phyloP scores from a whole-genome alignment of 2,113 vertebrate species.

The Myodes glareolus region DNA sequence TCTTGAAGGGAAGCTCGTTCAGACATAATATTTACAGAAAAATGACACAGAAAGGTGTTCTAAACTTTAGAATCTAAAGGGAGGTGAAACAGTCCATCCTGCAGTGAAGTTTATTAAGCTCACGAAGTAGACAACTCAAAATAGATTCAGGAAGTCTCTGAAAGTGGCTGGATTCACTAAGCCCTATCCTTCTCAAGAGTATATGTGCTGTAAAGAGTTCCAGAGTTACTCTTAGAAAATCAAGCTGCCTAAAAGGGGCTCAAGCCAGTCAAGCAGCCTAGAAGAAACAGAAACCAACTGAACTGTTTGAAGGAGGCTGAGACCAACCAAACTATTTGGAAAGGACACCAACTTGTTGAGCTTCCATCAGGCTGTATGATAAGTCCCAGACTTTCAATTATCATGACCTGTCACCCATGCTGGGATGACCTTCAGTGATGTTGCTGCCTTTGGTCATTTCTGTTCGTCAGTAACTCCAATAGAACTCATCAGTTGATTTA shows the following conservation, averaged over 20 bases:
- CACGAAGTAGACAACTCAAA: neutral
- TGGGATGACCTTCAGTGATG: neutral
- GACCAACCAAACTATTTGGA: neutral
- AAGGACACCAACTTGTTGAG: neutral
- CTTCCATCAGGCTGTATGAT: neutral
- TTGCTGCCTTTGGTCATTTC: neutral
- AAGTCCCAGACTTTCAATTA: neutral
- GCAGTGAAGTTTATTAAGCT: neutral
- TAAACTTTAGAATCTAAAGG: neutral
- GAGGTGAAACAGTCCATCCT: neutral
- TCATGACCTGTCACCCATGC: neutral
- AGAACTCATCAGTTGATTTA: neutral
- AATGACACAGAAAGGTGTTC: neutral
- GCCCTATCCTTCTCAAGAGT: neutral
- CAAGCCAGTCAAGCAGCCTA: neutral
- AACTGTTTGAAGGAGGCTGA: neutral
- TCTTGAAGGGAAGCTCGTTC: neutral
- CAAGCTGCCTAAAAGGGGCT: neutral
- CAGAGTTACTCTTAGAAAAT: neutral
- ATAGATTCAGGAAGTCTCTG: too few relatives aligned
- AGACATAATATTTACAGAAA: neutral
- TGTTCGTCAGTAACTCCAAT: neutral
- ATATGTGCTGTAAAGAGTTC: neutral
- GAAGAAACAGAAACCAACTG: neutral
- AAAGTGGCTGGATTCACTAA: neutral